Evolutionary conservation across 2,888 invertebrate genomes (phyloP).

Genomic region (Thysanoteuthis rhombus): DNA sequence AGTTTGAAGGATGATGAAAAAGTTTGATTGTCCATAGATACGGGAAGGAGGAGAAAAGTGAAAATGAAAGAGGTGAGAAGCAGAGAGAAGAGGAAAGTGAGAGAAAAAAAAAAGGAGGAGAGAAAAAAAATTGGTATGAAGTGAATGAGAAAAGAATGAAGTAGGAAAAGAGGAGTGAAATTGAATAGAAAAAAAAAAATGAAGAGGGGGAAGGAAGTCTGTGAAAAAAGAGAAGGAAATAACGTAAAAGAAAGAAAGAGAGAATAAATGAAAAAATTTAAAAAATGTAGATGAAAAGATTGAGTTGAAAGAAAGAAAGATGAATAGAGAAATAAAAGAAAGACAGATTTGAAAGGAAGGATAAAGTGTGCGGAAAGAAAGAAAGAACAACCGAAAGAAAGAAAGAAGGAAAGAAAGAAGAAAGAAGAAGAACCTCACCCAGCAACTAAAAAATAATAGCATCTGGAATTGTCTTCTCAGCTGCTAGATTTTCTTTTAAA

Average conservation of each 20-base stretch:
- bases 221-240: too few relatives aligned
- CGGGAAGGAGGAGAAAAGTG: neutral
- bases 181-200: too few relatives aligned
- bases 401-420: neutral
- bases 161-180: too few relatives aligned
- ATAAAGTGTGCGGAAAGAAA: neutral
- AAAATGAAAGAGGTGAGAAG: neutral
- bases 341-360: neutral
- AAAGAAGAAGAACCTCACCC: neutral
- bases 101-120: neutral
- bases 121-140: neutral
- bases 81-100: neutral
- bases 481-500: too few relatives aligned
- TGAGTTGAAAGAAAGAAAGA: neutral
- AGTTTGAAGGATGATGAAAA: neutral
- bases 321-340: neutral
- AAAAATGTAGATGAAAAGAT: too few relatives aligned
- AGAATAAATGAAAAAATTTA: too few relatives aligned
- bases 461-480: too few relatives aligned
- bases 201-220: too few relatives aligned
- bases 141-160: too few relatives aligned
- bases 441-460: neutral
- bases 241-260: too few relatives aligned
- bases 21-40: neutral
- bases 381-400: neutral